Evolutionary conservation across 2,888 invertebrate species (phyloP).

Genomic region (Apantesis nais): DNA sequence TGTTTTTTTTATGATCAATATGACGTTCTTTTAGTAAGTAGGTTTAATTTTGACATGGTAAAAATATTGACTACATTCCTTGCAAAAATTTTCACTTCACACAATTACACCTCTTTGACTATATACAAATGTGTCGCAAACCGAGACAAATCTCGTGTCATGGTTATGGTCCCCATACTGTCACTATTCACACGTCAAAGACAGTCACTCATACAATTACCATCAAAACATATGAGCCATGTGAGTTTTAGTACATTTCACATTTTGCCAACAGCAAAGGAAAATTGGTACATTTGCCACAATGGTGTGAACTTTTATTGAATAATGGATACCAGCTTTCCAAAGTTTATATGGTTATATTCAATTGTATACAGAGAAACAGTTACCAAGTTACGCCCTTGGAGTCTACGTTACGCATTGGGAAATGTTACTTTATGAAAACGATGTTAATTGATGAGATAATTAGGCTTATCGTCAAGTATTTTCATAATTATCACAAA

Average conservation of each 20-base stretch:
- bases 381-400: neutral
- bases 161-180: conserved; percentile 52
- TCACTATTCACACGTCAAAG: conserved; percentile 44
- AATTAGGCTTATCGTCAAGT: too few relatives aligned
- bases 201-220: conserved; percentile 8
- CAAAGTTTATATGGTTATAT: conserved; percentile 2
- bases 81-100: neutral
- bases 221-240: neutral
- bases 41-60: neutral
- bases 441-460: neutral
- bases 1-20: too few relatives aligned
- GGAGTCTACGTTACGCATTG: neutral
- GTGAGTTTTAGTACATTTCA: conserved; percentile 20
- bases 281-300: conserved; percentile 25
- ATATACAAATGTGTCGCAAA: conserved; percentile 63
- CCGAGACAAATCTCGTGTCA: conserved; percentile 64
- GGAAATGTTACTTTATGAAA: neutral
- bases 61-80: neutral
- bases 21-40: neutral
- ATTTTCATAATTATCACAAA: too few relatives aligned
- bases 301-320: conserved; percentile 32
- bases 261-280: conserved; percentile 8
- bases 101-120: neutral
- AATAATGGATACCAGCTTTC: conserved; percentile 35
- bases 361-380: neutral